A percentile compares a stretch with the other conserved stretches of the same genome.
Evolutionary conservation across 2,888 invertebrate species (phyloP).

Genomic region (Camptogramma bilineatum): DNA sequence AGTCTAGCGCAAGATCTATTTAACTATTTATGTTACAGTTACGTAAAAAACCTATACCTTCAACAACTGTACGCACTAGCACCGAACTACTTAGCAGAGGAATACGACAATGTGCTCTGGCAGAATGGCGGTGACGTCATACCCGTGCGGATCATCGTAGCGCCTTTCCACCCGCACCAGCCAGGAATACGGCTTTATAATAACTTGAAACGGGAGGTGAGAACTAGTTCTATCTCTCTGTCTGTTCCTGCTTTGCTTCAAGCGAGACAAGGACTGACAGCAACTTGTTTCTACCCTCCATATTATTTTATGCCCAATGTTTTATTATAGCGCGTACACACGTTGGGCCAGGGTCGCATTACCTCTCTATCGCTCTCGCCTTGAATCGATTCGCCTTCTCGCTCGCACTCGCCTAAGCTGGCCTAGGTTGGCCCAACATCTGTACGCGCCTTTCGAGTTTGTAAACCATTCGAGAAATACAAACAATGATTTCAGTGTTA

Average conservation of each 20-base stretch:
- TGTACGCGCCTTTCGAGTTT: no score
- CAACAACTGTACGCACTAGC: slow-evolving; percentile 92
- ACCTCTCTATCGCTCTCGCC: no score
- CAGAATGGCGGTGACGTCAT: slow-evolving; percentile 89
- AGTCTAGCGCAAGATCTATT: no score
- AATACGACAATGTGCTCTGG: slow-evolving; percentile 87
- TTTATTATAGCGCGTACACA: no score
- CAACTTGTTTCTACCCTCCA: no score
- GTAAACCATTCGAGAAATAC: no score
- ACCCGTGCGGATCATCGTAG: slow-evolving; percentile 85
- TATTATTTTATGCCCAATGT: no score
- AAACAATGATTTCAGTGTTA: no score
- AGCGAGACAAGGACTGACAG: background rate
- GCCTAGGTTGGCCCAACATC: no score
- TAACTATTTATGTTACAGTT: slow-evolving; percentile 65
- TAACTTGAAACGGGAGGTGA: slow-evolving; percentile 87
- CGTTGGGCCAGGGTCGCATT: no score
- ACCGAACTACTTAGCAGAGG: slow-evolving; percentile 92
- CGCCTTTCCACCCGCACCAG: slow-evolving; percentile 87
- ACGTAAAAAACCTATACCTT: slow-evolving; percentile 92
- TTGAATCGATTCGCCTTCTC: no score
- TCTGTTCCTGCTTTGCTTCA: background rate
- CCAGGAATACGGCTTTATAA: slow-evolving; percentile 89
- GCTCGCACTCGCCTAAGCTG: no score
- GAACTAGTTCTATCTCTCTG: slow-evolving; percentile 26